phyloP scores from a whole-genome alignment of 2,888 invertebrate genomes.

The Agrochola macilenta region DNA sequence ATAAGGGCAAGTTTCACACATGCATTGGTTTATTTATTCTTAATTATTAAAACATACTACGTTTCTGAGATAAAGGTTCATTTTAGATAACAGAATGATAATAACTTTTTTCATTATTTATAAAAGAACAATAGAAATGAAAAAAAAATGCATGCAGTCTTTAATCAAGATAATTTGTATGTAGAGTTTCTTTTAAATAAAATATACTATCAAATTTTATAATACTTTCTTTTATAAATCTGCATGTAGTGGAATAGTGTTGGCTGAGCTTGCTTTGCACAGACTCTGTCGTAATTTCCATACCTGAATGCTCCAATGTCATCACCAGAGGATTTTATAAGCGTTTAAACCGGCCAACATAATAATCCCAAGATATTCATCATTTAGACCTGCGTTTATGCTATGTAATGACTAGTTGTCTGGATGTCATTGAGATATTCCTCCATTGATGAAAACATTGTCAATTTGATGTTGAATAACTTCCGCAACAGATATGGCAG shows the following conservation, averaged over 20 bases:
- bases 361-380: too few relatives aligned
- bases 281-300: too few relatives aligned
- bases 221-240: background rate
- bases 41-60: background rate
- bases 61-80: background rate
- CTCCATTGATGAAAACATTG: too few relatives aligned
- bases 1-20: conserved; percentile 41
- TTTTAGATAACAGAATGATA: background rate
- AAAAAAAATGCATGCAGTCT: background rate
- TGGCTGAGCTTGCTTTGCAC: too few relatives aligned
- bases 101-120: background rate
- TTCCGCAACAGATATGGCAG: too few relatives aligned
- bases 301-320: too few relatives aligned
- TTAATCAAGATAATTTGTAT: background rate
- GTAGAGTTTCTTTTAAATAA: background rate
- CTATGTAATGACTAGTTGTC: too few relatives aligned
- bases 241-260: background rate
- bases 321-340: too few relatives aligned
- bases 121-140: background rate
- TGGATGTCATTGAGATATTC: too few relatives aligned
- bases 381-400: too few relatives aligned
- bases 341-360: too few relatives aligned
- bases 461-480: too few relatives aligned
- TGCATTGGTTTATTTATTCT: conserved; percentile 23
- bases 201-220: background rate